These are phyloP conservation scores for Cynodonichthys magdalenae DNA, from an alignment of 2,797 vertebrate species.

Conservation along the genomic window DNA sequence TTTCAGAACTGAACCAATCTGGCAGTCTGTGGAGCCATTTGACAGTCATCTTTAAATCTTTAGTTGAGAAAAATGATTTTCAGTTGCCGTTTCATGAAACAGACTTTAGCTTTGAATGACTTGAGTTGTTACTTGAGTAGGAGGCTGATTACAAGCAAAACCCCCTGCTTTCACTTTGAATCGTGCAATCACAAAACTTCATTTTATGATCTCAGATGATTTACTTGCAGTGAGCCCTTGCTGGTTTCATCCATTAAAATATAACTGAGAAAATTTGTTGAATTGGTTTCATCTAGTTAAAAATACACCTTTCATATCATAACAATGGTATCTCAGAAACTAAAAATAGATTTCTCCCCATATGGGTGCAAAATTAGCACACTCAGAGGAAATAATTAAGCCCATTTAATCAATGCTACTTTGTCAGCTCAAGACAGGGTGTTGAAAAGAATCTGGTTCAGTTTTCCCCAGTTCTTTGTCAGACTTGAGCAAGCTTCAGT, in stretches of 20 bases:
- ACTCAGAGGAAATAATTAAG: not conserved
- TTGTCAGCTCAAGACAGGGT: too few relatives aligned
- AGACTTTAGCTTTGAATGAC: slow-evolving; percentile 21
- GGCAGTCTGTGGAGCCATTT: slow-evolving; percentile 2
- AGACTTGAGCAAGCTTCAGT: not conserved
- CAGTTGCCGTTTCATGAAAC: not conserved
- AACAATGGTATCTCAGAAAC: not conserved
- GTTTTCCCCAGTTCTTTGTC: slow-evolving; percentile 2
- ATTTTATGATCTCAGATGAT: slow-evolving; percentile 14
- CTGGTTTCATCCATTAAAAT: slow-evolving; percentile 3
- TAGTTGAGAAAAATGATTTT: slow-evolving; percentile 8
- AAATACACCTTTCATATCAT: not conserved
- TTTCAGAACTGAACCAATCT: slow-evolving; percentile 18
- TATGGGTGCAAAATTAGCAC: not conserved
- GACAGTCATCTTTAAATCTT: not conserved
- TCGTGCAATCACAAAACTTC: slow-evolving; percentile 24
- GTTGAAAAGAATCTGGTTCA: not conserved
- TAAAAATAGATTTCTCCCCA: not conserved
- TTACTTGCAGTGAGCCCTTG: not conserved
- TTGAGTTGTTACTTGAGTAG: slow-evolving; percentile 24
- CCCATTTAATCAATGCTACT: not conserved
- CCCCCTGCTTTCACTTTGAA: slow-evolving; percentile 14
- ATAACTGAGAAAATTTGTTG: slow-evolving; percentile 2
- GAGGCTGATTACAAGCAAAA: slow-evolving; percentile 47
- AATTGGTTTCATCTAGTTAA: slow-evolving; percentile 3